phyloP scores from a whole-genome alignment of 1,140 invertebrate genomes.

The Cydia splendana region DNA sequence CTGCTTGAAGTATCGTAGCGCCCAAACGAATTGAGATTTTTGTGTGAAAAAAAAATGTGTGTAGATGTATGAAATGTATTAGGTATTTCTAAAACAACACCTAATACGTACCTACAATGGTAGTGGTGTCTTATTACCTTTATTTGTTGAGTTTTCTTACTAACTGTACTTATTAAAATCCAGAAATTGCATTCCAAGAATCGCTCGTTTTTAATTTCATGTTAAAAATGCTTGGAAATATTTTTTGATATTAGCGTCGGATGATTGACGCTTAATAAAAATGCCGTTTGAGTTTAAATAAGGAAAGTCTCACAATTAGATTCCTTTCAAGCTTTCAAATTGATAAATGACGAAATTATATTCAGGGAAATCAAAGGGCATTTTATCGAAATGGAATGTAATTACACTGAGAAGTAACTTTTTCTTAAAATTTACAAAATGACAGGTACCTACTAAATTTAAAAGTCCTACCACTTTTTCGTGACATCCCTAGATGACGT shows the following conservation, averaged over 20 bases:
- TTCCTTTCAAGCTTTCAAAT: background rate
- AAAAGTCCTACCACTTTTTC: no score
- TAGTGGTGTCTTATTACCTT: no score
- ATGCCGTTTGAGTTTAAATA: constrained; percentile 19
- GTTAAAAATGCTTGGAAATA: background rate
- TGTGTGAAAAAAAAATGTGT: no score
- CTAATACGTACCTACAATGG: no score
- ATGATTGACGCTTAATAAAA: constrained; percentile 26
- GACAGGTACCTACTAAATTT: no score
- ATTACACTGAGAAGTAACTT: background rate
- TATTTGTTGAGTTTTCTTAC: no score
- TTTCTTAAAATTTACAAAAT: background rate
- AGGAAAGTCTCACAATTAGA: constrained; percentile 30
- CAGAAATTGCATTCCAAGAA: background rate
- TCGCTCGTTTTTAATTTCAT: background rate
- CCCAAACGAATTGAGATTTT: no score
- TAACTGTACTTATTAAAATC: no score
- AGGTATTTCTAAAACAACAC: no score
- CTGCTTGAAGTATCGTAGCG: no score
- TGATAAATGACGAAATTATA: constrained; percentile 26
- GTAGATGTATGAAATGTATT: no score
- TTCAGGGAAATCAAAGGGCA: background rate
- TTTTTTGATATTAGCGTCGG: background rate
- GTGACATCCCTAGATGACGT: no score
- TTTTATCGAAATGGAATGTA: background rate